Percentiles rank a stretch among this genome's conserved stretches.
Evolutionary conservation across 2,797 vertebrate genomes (phyloP).

Genomic region (Peromyscus aztecus): DNA sequence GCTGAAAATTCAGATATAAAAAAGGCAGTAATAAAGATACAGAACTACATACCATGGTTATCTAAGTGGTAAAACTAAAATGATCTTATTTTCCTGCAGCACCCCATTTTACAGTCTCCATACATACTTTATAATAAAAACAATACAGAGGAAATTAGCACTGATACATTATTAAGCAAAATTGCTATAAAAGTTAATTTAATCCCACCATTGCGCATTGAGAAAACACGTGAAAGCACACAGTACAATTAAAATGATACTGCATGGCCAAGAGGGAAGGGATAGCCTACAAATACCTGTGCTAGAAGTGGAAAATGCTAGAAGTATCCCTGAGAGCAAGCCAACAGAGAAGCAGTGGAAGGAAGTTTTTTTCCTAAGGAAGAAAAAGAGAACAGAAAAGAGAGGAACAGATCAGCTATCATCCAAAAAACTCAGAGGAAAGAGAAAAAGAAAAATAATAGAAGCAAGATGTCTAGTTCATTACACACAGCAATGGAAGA

Average conservation of each 20-base stretch:
- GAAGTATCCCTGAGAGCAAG: constrained; percentile 70
- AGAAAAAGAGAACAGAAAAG: constrained; percentile 63
- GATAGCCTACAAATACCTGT: constrained; percentile 60
- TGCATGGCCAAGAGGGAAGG: constrained; percentile 2
- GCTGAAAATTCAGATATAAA: not conserved
- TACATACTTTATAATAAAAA: constrained; percentile 21
- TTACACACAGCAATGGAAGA: constrained; percentile 37
- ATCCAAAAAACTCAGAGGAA: constrained; percentile 39
- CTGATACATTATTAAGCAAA: constrained; percentile 8
- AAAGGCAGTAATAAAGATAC: not conserved
- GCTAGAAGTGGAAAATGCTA: constrained; percentile 64
- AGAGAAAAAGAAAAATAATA: constrained; percentile 46
- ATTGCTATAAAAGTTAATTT: constrained; percentile 25
- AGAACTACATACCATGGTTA: constrained; percentile 34
- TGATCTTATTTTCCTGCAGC: constrained; percentile 38
- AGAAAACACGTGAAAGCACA: constrained; percentile 52
- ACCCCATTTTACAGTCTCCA: constrained; percentile 37
- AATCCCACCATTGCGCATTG: constrained; percentile 51
- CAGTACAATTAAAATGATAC: constrained; percentile 50
- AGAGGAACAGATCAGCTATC: constrained; percentile 63
- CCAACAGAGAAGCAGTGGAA: constrained; percentile 69
- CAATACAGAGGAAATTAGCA: not conserved
- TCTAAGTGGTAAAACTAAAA: not conserved
- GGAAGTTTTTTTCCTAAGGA: constrained; percentile 63
- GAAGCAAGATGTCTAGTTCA: constrained; percentile 1